phyloP scores from a whole-genome alignment of 2,888 invertebrate genomes.

The Cerastis rubricosa region DNA sequence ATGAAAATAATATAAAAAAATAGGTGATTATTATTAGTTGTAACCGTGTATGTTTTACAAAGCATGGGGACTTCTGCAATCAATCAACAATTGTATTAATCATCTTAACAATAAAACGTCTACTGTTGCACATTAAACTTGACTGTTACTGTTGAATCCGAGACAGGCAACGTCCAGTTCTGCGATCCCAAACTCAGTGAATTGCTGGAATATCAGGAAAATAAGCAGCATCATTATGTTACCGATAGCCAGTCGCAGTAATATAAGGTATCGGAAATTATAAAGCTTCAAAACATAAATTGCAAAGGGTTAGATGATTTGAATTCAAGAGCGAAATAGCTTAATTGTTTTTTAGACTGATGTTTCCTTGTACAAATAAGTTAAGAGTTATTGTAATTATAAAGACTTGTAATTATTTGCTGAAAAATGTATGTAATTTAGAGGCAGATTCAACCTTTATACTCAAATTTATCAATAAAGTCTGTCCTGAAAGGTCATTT shows the following conservation, averaged over 20 bases:
- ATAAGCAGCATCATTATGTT: background rate
- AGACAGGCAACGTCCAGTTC: background rate
- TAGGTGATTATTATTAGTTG: background rate
- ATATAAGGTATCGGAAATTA: background rate
- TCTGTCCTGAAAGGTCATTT: constrained; percentile 43
- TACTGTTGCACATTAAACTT: background rate
- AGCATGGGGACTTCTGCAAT: background rate
- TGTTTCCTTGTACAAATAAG: background rate
- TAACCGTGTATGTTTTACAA: background rate
- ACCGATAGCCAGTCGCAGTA: background rate
- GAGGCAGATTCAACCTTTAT: background rate
- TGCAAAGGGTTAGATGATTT: background rate
- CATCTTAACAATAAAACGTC: background rate
- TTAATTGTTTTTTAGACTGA: background rate
- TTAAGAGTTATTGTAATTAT: background rate
- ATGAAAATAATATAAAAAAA: too few species aligned
- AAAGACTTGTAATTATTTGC: background rate
- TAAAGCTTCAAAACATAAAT: background rate
- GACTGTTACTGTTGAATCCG: too few species aligned
- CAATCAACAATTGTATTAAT: background rate
- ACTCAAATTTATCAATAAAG: background rate
- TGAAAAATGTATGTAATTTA: background rate
- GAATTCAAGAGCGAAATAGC: background rate
- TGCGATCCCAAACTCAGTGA: background rate
- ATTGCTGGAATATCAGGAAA: background rate